Evolutionary conservation across 2,888 invertebrate species (phyloP).

Genomic region (Kuschelorhynchus macadamiae): DNA sequence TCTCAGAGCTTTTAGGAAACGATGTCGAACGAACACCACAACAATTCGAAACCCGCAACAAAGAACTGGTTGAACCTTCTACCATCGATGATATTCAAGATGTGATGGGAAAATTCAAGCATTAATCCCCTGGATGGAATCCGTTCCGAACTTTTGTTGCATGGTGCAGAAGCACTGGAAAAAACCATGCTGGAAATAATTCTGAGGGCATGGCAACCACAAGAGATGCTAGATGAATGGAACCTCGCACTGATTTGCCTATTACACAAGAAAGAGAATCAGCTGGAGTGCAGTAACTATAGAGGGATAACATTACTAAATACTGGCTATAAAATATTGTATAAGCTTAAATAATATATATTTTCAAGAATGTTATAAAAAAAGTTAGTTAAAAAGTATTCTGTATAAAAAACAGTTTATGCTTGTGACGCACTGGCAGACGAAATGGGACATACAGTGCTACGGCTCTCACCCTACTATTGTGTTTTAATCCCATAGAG

Average conservation of each 20-base stretch:
- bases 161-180: constrained; percentile 9
- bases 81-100: constrained; percentile 3
- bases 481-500: too few relatives aligned
- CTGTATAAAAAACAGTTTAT: too few relatives aligned
- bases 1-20: not conserved
- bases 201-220: not conserved
- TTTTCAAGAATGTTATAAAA: too few relatives aligned
- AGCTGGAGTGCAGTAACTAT: constrained; percentile 10
- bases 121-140: constrained; percentile 5
- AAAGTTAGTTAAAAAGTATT: too few relatives aligned
- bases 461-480: too few relatives aligned
- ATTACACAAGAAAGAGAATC: constrained; percentile 14
- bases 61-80: constrained; percentile 10
- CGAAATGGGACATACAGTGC: too few relatives aligned
- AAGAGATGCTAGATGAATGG: not conserved
- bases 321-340: not conserved
- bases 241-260: constrained; percentile 1
- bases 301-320: not conserved
- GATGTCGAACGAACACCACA: not conserved
- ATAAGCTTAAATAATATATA: too few relatives aligned
- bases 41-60: not conserved
- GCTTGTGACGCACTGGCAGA: too few relatives aligned
- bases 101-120: not conserved
- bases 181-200: constrained; percentile 10
- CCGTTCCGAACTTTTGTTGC: constrained; percentile 3